Conservation (phyloP, 2,113 vertebrate species). For the Campylomormyrus tamandua region DNA sequence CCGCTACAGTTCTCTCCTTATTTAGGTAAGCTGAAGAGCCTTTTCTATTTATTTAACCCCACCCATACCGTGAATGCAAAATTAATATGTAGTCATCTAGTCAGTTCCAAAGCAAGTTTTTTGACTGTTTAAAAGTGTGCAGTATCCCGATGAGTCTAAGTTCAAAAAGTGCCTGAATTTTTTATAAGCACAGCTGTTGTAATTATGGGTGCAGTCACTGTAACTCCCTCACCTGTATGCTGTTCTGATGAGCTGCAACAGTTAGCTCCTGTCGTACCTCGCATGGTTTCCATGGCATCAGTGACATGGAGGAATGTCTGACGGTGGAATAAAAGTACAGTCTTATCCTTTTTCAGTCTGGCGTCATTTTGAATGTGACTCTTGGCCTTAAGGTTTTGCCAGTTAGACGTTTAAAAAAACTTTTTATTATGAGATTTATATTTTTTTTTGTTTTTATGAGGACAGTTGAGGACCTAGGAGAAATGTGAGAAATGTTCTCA, state of each 20-base stretch:
- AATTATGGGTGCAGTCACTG: not conserved
- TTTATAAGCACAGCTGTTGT: not conserved
- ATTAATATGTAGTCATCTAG: not conserved
- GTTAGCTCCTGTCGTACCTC: not conserved
- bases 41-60: not conserved
- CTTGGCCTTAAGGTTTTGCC: not conserved
- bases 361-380: not conserved
- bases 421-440: not conserved
- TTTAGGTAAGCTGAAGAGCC: constrained; percentile 32
- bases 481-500: constrained; percentile 41
- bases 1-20: constrained; percentile 72
- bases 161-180: not conserved
- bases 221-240: not conserved
- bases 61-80: not conserved
- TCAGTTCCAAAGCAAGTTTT: not conserved
- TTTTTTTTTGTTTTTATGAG: not conserved
- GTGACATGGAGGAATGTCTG: not conserved
- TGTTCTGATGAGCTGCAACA: not conserved
- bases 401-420: not conserved
- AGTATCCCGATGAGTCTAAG: not conserved
- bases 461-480: constrained; percentile 14
- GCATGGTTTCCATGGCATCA: constrained; percentile 11
- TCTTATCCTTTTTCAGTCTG: not conserved
- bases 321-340: not conserved
- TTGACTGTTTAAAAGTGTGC: not conserved